phyloP scores from a whole-genome alignment of 2,113 vertebrate species.

The Garra rufa region DNA sequence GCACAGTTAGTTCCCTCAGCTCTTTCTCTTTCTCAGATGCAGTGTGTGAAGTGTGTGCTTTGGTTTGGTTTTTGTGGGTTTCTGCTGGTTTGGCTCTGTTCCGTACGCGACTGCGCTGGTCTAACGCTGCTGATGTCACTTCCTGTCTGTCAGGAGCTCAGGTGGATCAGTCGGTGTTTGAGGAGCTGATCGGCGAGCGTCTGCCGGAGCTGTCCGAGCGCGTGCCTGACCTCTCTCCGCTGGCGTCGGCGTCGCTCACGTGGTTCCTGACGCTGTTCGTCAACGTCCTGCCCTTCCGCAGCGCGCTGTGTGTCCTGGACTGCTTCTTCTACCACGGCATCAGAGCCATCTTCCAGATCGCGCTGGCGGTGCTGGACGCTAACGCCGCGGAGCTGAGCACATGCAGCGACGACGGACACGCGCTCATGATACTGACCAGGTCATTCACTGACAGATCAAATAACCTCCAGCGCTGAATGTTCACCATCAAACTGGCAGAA shows the following conservation, averaged over 20 bases:
- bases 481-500: no score
- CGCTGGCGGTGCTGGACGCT: slow-evolving; percentile 88
- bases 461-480: no score
- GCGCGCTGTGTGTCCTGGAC: slow-evolving; percentile 90
- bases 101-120: background rate
- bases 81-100: slow-evolving; percentile 9
- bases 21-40: no score
- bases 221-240: slow-evolving; percentile 83
- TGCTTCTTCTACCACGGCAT: slow-evolving; percentile 94
- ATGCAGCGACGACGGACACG: slow-evolving; percentile 90
- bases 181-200: slow-evolving; percentile 90
- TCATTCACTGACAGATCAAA: slow-evolving; percentile 54
- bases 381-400: slow-evolving; percentile 79
- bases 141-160: slow-evolving; percentile 85
- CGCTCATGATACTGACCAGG: slow-evolving; percentile 91
- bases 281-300: slow-evolving; percentile 90
- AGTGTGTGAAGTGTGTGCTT: background rate
- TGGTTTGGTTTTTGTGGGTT: background rate
- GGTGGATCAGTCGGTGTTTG: slow-evolving; percentile 96
- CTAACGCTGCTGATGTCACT: slow-evolving; percentile 13
- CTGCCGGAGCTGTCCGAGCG: slow-evolving; percentile 87
- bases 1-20: no score
- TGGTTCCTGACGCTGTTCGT: slow-evolving; percentile 98
- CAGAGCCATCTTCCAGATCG: slow-evolving; percentile 91
- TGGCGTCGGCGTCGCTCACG: slow-evolving; percentile 92